A percentile compares a stretch with the other conserved stretches of the same genome.
Evolutionary conservation across 2,113 vertebrate genomes (phyloP).

Genomic region (Colistium nudipinnis): DNA sequence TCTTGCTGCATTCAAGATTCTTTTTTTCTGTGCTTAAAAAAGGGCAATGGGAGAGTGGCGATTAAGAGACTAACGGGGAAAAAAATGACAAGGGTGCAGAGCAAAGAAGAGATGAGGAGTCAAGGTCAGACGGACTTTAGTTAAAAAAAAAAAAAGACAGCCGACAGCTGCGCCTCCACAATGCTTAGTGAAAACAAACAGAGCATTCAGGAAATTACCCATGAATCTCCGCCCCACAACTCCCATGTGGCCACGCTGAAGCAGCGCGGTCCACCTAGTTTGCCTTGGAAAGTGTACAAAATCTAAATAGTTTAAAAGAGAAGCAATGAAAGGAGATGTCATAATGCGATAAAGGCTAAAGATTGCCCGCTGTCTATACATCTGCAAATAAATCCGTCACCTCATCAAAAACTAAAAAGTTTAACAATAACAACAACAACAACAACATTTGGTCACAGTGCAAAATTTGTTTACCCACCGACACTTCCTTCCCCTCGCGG

Average conservation of each 20-base stretch:
- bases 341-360: constrained; percentile 18
- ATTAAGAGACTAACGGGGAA: background rate
- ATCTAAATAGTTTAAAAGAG: constrained; percentile 69
- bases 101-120: constrained; percentile 52
- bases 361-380: background rate
- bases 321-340: constrained; percentile 52
- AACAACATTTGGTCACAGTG: background rate
- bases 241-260: constrained; percentile 84
- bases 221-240: constrained; percentile 85
- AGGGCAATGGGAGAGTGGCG: background rate
- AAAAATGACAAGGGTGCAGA: constrained; percentile 6
- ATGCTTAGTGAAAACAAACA: constrained; percentile 69
- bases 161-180: constrained; percentile 25
- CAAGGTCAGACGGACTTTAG: constrained; percentile 67
- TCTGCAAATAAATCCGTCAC: background rate
- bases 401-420: background rate
- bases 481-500: background rate
- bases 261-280: constrained; percentile 80
- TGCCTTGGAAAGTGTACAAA: constrained; percentile 79
- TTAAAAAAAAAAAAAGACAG: constrained; percentile 39
- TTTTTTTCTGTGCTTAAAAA: background rate
- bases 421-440: constrained; percentile 4
- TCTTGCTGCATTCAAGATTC: constrained; percentile 26
- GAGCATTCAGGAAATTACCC: constrained; percentile 81
- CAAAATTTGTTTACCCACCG: background rate